phyloP scores from a whole-genome alignment of 2,113 vertebrate species.

The Plecotus auritus region DNA sequence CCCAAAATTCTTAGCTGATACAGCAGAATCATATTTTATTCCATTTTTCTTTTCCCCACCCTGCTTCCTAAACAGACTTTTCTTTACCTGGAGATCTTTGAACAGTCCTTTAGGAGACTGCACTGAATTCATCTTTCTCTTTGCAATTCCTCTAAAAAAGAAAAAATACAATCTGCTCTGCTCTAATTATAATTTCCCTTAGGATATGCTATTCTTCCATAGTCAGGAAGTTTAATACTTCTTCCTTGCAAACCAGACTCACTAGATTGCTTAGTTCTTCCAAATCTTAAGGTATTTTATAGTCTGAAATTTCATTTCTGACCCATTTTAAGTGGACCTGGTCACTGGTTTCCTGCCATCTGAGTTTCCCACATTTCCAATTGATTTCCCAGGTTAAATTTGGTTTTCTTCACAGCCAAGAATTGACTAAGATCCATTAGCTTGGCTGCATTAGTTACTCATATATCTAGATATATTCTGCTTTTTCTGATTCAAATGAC shows the following conservation, averaged over 20 bases:
- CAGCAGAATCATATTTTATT: slow-evolving; percentile 48
- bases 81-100: slow-evolving; percentile 68
- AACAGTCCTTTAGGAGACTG: slow-evolving; percentile 58
- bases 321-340: slow-evolving; percentile 52
- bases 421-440: slow-evolving; percentile 62
- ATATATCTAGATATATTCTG: slow-evolving; percentile 39
- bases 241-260: slow-evolving; percentile 48
- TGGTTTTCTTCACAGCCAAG: slow-evolving; percentile 53
- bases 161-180: slow-evolving; percentile 70
- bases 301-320: slow-evolving; percentile 65
- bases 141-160: slow-evolving; percentile 67
- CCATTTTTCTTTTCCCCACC: not conserved
- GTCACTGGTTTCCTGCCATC: slow-evolving; percentile 30
- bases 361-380: slow-evolving; percentile 54
- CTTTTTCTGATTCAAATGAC: slow-evolving; percentile 41
- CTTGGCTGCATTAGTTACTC: slow-evolving; percentile 32
- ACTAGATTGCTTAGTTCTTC: slow-evolving; percentile 58
- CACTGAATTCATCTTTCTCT: slow-evolving; percentile 54
- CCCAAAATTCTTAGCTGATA: slow-evolving; percentile 57
- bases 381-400: slow-evolving; percentile 60
- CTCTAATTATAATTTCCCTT: slow-evolving; percentile 71
- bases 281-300: slow-evolving; percentile 58
- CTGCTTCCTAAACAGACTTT: slow-evolving; percentile 58
- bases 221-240: slow-evolving; percentile 56
- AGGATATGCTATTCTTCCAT: slow-evolving; percentile 55